Evolutionary conservation across 2,797 vertebrate species (phyloP).

Genomic region (Garrulus glandarius): DNA sequence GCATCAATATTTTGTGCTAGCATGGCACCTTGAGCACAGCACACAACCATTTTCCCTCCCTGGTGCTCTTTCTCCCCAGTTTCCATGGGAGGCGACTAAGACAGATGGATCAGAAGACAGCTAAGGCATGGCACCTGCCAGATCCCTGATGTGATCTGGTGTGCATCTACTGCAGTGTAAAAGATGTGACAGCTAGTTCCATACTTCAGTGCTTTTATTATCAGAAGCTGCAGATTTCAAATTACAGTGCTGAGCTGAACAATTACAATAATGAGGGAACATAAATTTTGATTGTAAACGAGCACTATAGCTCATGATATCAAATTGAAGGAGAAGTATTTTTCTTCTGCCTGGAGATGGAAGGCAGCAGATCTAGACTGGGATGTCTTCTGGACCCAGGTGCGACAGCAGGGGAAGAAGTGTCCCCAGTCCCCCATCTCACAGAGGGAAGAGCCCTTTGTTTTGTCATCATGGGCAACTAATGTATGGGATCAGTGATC

Average conservation of each 20-base stretch:
- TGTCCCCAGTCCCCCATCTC: rapidly evolving
- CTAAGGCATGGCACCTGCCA: neutral
- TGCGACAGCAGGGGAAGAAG: neutral
- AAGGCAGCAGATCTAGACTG: neutral
- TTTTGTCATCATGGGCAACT: neutral
- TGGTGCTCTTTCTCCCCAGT: neutral
- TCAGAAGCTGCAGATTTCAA: neutral
- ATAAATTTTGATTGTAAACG: neutral
- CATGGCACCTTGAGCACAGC: neutral
- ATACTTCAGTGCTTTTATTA: constrained; percentile 5
- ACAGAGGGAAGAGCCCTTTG: neutral
- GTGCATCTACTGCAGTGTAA: neutral
- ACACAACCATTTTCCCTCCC: neutral
- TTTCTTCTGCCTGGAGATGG: neutral
- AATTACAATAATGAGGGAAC: neutral
- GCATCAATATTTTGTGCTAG: neutral
- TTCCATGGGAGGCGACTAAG: neutral
- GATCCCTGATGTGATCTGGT: neutral
- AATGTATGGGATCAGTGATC: neutral
- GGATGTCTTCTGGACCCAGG: neutral
- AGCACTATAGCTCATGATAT: neutral
- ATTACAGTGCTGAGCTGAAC: neutral
- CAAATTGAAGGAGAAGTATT: neutral
- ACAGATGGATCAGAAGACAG: neutral
- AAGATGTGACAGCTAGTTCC: neutral